Evolutionary conservation across 2,113 vertebrate species (phyloP), one percentile per base, ranked within the genome.

Genomic region (Amblyopsis rosae): DNA sequence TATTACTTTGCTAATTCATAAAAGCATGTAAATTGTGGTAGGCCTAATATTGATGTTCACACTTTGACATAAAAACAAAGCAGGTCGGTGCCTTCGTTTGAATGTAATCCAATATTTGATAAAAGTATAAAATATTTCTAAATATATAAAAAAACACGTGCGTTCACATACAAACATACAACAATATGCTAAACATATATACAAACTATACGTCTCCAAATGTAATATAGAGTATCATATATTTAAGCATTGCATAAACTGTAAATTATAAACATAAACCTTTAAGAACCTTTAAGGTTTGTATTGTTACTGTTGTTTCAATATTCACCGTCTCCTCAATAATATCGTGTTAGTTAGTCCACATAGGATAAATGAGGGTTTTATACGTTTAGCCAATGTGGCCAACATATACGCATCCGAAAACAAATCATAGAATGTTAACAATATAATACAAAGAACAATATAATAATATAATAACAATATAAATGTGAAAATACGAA

Each of bases 1-100:
- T 82, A 79, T 72, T 76, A 77, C 76, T 83, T 83, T 80, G 53
- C 81, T 81, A 86, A 86, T 77, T 90, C 82, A 87, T 81, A 70
- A 83, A 79, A 77, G 64, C 71, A 73, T 76, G 81, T 67, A 82
- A 85, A 87, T 87, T 26, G 26, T 26, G 26, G 26, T 26, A 2
- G 26, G 26, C 26, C 26, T 3, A 26, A 26, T 1, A 3, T 1
- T 26, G 26, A 26, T 1, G 3, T 26, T 26, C 26, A 26, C 2
- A 26, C 26, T 26, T 26, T 26, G 26, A 2, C 26, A 26, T 26
- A 26, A 26, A 26, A 26, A 26, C 2, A 26, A 26, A 26, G 26
- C 1, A 2, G 26, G 26, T 26, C 26, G 26, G 26, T 26, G 26
- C 26, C 26, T 26, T 26, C 26, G 26, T 26, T 26, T 2, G 26